phyloP scores from a whole-genome alignment of 2,113 vertebrate species.

The Centrocercus urophasianus region DNA sequence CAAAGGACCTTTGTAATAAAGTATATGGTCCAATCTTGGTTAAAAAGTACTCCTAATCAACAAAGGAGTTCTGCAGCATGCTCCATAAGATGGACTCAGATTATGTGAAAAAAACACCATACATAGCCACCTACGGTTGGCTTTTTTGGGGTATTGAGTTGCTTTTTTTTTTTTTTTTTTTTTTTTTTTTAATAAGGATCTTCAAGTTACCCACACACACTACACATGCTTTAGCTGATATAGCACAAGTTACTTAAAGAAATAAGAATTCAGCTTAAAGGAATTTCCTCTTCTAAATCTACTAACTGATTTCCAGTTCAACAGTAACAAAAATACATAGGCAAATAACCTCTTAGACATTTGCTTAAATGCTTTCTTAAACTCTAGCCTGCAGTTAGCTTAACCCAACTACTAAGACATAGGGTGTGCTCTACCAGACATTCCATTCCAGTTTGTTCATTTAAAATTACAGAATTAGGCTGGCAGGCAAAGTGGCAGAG shows the following conservation, averaged over 20 bases:
- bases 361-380: not conserved
- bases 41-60: not conserved
- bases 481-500: not conserved
- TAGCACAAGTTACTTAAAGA: not conserved
- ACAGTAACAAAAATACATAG: not conserved
- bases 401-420: not conserved
- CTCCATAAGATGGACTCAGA: fast-evolving
- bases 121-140: not conserved
- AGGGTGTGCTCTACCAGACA: constrained; percentile 38
- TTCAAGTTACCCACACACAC: not conserved
- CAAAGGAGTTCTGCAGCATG: not conserved
- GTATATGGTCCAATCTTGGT: not conserved
- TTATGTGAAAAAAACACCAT: not conserved
- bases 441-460: constrained; percentile 45
- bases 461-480: constrained; percentile 12
- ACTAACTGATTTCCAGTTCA: not conserved
- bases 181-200: not conserved
- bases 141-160: not conserved
- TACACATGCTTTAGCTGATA: not conserved
- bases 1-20: not conserved
- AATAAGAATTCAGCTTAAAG: not conserved
- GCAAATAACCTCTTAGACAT: not conserved
- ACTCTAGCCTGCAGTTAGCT: not conserved
- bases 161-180: not conserved
- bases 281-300: not conserved